These are phyloP conservation scores for Lagodon rhomboides DNA, from an alignment of 2,797 vertebrate genomes.

Conservation along the genomic window DNA sequence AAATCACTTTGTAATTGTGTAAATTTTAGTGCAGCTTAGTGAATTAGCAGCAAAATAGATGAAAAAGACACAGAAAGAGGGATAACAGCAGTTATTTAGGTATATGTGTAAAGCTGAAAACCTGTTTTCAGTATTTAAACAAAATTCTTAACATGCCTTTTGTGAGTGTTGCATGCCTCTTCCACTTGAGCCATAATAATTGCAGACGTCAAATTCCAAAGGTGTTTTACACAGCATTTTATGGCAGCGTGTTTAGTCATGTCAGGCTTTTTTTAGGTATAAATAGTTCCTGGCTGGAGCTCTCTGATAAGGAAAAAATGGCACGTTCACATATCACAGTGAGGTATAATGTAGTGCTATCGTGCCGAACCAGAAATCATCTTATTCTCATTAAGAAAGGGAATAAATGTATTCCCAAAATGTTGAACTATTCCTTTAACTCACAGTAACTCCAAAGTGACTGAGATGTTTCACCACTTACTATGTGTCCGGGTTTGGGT, in stretches of 20 bases:
- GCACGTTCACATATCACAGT: no score
- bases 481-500: no score
- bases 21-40: neutral
- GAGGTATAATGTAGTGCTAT: neutral
- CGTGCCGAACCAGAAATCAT: no score
- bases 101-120: neutral
- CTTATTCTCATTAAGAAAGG: no score
- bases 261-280: neutral
- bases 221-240: neutral
- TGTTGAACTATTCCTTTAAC: no score
- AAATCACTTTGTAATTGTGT: neutral
- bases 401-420: no score
- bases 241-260: neutral
- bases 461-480: no score
- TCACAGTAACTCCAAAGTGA: no score
- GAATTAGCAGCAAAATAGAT: neutral
- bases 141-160: accelerated
- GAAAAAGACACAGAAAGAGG: neutral
- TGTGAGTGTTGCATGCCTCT: neutral
- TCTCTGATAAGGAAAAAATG: neutral
- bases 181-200: neutral
- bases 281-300: neutral
- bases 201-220: neutral
- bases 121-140: neutral
- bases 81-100: neutral